Percentiles rank a stretch among this genome's conserved stretches.
phyloP scores from a whole-genome alignment of 2,113 vertebrate species.

The Sinosuthora webbiana region DNA sequence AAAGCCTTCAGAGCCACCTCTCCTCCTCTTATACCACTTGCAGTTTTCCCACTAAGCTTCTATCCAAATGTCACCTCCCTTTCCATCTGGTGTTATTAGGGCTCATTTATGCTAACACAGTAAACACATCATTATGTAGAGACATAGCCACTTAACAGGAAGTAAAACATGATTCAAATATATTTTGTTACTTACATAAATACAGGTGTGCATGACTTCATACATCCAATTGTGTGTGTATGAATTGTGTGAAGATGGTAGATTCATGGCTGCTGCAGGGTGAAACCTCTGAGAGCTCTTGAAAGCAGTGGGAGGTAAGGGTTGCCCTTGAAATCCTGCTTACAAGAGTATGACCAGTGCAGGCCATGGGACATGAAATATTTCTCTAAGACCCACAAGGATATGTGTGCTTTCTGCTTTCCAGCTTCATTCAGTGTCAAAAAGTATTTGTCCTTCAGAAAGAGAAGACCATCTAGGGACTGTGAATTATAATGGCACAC shows the following conservation, averaged over 20 bases:
- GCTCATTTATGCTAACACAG: neutral
- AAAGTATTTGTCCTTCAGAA: neutral
- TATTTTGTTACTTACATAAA: neutral
- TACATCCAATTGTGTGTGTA: no score
- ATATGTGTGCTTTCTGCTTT: neutral
- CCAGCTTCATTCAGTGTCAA: neutral
- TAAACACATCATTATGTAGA: neutral
- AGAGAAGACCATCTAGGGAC: neutral
- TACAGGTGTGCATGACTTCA: accelerated
- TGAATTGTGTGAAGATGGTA: neutral
- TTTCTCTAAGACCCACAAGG: neutral
- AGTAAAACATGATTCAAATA: neutral
- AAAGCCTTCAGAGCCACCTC: neutral
- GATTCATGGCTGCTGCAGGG: neutral
- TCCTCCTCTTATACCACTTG: neutral
- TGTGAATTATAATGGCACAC: neutral
- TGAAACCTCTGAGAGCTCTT: neutral
- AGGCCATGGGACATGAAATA: neutral
- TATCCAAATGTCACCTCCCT: neutral
- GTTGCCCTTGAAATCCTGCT: neutral
- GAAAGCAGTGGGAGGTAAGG: neutral
- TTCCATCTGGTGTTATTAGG: neutral
- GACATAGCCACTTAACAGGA: neutral
- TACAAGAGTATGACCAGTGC: neutral
- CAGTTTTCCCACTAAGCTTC: neutral